Evolutionary conservation across 2,113 vertebrate genomes (phyloP).

Genomic region (Sinosuthora webbiana): DNA sequence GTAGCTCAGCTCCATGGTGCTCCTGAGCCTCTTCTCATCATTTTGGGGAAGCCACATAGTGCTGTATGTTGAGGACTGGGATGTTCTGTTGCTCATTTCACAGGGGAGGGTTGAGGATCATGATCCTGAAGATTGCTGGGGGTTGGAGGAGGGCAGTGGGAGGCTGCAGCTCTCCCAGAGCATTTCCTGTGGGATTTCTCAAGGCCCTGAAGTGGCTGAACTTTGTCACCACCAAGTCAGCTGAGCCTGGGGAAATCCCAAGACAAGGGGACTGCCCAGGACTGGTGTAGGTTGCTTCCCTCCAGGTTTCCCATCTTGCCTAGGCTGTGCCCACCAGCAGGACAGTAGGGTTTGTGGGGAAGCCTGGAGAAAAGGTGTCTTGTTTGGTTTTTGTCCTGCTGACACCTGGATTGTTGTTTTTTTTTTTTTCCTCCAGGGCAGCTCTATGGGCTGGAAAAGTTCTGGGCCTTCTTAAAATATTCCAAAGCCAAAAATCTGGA

Average conservation of each 20-base stretch:
- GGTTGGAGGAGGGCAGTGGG: background rate
- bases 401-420: background rate
- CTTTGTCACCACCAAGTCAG: background rate
- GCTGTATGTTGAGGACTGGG: accelerated
- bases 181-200: background rate
- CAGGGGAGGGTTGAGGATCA: background rate
- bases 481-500: slow-evolving; percentile 96
- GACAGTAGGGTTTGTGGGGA: background rate
- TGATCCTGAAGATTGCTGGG: background rate
- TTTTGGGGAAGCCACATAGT: accelerated
- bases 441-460: slow-evolving; percentile 98
- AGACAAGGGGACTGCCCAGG: background rate
- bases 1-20: background rate
- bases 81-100: background rate
- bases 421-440: slow-evolving; percentile 77
- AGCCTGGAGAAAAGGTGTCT: background rate
- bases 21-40: background rate
- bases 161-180: background rate
- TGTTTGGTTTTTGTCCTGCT: background rate
- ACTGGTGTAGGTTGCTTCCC: background rate
- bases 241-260: background rate
- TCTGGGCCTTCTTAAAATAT: slow-evolving; percentile 99
- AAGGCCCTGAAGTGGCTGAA: background rate
- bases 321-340: background rate
- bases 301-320: background rate